Conservation (phyloP, 2,888 invertebrate genomes). For the Apamea anceps region DNA sequence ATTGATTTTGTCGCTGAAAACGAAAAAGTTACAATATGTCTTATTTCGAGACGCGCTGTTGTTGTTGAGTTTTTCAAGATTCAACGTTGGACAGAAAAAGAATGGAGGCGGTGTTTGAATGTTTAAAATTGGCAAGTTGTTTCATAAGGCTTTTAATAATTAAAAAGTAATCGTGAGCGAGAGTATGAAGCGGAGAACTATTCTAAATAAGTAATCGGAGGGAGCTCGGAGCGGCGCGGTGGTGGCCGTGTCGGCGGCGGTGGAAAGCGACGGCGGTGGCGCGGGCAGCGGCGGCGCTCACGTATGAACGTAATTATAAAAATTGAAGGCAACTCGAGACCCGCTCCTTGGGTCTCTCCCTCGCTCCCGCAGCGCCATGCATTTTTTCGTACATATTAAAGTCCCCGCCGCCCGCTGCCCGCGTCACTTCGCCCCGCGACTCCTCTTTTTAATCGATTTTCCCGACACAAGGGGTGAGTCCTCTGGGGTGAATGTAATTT, state of each 20-base stretch:
- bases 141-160: conserved; percentile 74
- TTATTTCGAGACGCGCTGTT: conserved; percentile 73
- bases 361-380: conserved; percentile 88
- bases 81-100: conserved; percentile 42
- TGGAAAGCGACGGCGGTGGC: conserved; percentile 67
- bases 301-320: conserved; percentile 91
- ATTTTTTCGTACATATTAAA: conserved; percentile 91
- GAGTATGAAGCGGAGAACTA: conserved; percentile 77
- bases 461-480: conserved; percentile 90
- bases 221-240: conserved; percentile 64
- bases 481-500: conserved; percentile 91
- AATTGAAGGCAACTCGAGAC: conserved; percentile 88
- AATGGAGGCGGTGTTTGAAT: conserved; percentile 37
- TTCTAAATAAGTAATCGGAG: conserved; percentile 83
- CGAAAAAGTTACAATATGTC: conserved; percentile 83
- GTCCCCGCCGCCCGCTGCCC: conserved; percentile 82
- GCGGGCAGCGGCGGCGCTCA: conserved; percentile 86
- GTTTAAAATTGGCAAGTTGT: conserved; percentile 49
- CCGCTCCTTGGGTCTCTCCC: conserved; percentile 85
- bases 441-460: conserved; percentile 91
- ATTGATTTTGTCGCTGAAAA: conserved; percentile 85
- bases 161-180: conserved; percentile 78
- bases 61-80: conserved; percentile 60
- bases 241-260: conserved; percentile 72
- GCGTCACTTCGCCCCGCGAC: conserved; percentile 84